These are phyloP conservation scores for Troglohyphantes excavatus DNA, from an alignment of 2,888 invertebrate species.

Conservation along the genomic window DNA sequence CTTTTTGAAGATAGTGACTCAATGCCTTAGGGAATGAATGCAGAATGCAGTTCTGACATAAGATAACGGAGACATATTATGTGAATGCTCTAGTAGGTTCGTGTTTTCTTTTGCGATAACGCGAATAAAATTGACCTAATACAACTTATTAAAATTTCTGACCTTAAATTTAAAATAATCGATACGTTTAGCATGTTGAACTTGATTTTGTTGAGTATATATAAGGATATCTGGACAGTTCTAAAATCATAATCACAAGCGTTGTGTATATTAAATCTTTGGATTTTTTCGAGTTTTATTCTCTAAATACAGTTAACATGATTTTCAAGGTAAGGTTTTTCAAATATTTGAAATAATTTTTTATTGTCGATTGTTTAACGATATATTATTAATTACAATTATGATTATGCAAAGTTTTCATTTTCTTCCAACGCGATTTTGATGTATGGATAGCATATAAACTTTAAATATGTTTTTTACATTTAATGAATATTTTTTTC, in stretches of 20 bases:
- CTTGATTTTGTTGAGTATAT: slow-evolving; percentile 1
- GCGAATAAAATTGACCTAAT: background rate
- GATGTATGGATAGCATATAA: no score
- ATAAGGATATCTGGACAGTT: background rate
- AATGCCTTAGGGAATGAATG: background rate
- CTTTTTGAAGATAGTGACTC: background rate
- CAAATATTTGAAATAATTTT: no score
- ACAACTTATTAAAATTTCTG: slow-evolving; percentile 1
- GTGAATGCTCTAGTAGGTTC: background rate
- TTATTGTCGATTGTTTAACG: no score
- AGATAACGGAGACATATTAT: background rate
- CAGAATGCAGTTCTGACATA: background rate
- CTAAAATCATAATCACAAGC: background rate
- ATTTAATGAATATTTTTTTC: no score
- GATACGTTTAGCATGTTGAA: background rate
- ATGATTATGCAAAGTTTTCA: no score
- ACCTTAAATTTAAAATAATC: background rate
- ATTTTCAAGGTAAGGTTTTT: background rate
- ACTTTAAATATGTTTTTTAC: no score
- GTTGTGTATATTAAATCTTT: background rate
- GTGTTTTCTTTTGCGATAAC: background rate
- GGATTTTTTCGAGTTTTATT: no score
- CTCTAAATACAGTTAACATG: background rate
- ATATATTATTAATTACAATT: no score
- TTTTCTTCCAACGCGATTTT: no score